A percentile compares a stretch with the other conserved stretches of the same genome.
Conservation (phyloP, 2,888 invertebrate genomes). For the Dryocosmus kuriphilus region DNA sequence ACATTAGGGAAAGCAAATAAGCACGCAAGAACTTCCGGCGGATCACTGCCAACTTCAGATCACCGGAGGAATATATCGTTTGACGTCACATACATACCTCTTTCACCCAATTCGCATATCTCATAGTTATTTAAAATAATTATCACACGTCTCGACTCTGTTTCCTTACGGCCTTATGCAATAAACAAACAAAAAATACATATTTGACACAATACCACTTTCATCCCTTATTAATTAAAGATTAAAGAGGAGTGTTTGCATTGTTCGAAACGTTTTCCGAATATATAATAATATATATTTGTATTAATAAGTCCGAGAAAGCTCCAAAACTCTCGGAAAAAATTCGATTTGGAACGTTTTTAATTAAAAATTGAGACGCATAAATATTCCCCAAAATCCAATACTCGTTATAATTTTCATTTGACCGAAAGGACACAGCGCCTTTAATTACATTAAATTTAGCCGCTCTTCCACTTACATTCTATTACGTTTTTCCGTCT, state of each 20-base stretch:
- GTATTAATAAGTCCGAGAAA: too few species aligned
- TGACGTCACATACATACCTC: neutral
- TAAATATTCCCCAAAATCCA: too few species aligned
- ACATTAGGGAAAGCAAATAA: constrained; percentile 38
- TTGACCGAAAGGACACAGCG: too few species aligned
- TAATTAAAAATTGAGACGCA: too few species aligned
- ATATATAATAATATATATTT: too few species aligned
- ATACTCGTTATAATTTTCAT: too few species aligned
- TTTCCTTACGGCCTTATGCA: neutral
- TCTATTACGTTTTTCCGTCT: too few species aligned
- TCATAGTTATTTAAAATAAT: neutral
- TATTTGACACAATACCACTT: neutral
- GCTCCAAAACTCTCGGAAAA: too few species aligned
- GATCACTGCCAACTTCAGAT: constrained; percentile 43
- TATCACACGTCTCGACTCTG: neutral
- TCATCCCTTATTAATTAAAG: neutral
- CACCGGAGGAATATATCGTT: neutral
- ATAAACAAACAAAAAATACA: neutral
- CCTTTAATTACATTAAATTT: too few species aligned
- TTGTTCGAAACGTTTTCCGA: neutral
- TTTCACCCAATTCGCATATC: neutral
- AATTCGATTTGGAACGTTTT: too few species aligned
- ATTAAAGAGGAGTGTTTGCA: neutral
- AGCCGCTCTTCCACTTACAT: too few species aligned
- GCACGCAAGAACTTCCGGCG: constrained; percentile 43